Evolutionary conservation across 2,113 vertebrate genomes (phyloP), one percentile per base, ranked within the genome.

Genomic region (Bos javanicus): DNA sequence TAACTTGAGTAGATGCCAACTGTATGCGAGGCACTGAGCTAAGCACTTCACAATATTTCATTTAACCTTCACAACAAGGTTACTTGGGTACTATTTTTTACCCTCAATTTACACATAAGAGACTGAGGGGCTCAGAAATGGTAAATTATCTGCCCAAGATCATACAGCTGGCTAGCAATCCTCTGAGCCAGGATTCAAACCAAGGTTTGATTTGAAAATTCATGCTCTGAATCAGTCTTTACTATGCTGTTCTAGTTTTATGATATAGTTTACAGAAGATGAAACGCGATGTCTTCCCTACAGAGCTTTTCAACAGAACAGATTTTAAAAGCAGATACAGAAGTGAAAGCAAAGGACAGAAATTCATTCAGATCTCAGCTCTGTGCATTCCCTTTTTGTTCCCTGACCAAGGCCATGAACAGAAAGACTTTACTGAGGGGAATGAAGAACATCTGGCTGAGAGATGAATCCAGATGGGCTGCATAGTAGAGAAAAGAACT

Each of bases 391-490:
- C 28, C 83, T 62, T 67, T 62, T 62, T 60, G 15, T 60, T 84
- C 39, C 56, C 62, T 30, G 33, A 46, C 36, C 64, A 89, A 83
- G 57, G 84, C 50, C 62, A 94, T 6, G 26, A 92, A 90, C 39
- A 96, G 86, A 90, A 94, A 91, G 60, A 94, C 57, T 74, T 33
- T 14, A 74, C 21, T 84, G 57, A 91, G n/a, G 50, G n/a, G 87
- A 93, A 91, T 89, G 30, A 57, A 84, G 91, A 97, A 94, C 85
- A 97, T 89, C 76, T 96, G 84, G 87, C 28, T 91, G 39, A 96
- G 86, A 93, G 85, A 93, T 52, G 67, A 93, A 71, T 88, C 54
- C 57, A 92, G 60, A 28, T 90, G 87, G 64, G 48, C 23, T 96
- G 74, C 33, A 86, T 33, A 95, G 86, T 56, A 89, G 59, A 92